Conservation (phyloP, 2,113 vertebrate species). For the Canis aureus region DNA sequence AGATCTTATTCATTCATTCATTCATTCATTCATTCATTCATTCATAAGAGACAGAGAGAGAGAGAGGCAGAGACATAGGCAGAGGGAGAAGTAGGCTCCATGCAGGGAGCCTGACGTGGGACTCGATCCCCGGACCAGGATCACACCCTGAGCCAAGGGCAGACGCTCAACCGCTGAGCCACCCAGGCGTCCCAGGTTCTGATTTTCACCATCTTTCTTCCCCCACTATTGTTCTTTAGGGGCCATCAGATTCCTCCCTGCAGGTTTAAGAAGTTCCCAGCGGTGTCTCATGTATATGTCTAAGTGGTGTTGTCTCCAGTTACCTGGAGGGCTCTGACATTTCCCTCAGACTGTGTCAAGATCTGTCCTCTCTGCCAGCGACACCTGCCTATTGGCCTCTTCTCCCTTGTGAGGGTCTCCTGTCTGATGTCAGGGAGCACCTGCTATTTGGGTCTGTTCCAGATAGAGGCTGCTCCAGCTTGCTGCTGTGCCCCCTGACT, state of each 20-base stretch:
- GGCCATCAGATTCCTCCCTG: neutral
- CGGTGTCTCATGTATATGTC: neutral
- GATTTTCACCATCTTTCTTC: neutral
- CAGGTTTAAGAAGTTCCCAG: neutral
- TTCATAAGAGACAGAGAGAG: too few species aligned
- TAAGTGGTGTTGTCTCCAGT: neutral
- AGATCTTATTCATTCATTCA: too few species aligned
- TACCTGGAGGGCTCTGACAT: neutral
- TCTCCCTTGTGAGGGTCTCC: neutral
- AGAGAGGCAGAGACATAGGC: too few species aligned
- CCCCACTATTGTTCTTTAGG: neutral
- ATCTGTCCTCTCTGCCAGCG: neutral
- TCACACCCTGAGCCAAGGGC: too few species aligned
- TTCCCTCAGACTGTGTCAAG: neutral
- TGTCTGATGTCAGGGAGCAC: neutral
- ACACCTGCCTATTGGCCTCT: neutral
- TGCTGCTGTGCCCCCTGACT: neutral
- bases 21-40: too few species aligned
- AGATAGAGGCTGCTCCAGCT: neutral
- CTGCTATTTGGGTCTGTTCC: neutral
- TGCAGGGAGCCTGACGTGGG: too few species aligned
- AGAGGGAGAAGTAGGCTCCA: too few species aligned
- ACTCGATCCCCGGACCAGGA: too few species aligned
- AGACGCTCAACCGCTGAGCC: too few species aligned
- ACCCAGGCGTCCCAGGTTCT: neutral